These are phyloP conservation scores for Pammene fasciana DNA, from an alignment of 2,888 invertebrate genomes.

Conservation along the genomic window DNA sequence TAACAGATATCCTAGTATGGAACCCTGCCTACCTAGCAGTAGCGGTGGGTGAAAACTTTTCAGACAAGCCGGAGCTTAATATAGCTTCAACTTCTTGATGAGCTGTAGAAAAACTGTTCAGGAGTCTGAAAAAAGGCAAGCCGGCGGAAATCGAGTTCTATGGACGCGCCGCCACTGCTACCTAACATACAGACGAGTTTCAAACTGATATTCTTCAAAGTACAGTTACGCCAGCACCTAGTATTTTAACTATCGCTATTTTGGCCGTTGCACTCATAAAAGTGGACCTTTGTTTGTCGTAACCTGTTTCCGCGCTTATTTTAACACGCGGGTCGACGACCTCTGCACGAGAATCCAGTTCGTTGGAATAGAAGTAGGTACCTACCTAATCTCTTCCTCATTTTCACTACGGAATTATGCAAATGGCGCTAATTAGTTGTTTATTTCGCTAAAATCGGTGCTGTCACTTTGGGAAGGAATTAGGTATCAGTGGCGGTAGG, in stretches of 20 bases:
- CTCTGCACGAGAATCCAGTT: slow-evolving; percentile 34
- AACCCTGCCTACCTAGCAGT: too few species aligned
- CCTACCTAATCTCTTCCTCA: too few species aligned
- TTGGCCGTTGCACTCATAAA: slow-evolving; percentile 39
- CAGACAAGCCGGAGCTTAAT: too few species aligned
- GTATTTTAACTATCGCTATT: slow-evolving; percentile 26
- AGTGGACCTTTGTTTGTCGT: slow-evolving; percentile 34
- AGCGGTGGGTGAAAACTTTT: too few species aligned
- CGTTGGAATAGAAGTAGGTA: slow-evolving; percentile 1
- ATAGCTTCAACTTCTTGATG: too few species aligned
- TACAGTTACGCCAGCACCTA: slow-evolving; percentile 4
- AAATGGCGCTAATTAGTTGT: slow-evolving; percentile 31
- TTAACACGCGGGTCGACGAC: slow-evolving; percentile 44
- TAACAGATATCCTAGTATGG: too few species aligned
- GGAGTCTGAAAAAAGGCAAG: too few species aligned
- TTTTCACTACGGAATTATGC: slow-evolving; percentile 25
- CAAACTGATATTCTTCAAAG: neutral
- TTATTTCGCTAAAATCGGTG: slow-evolving; percentile 23
- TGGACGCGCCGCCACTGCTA: too few species aligned
- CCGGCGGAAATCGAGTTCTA: too few species aligned
- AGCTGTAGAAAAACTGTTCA: too few species aligned
- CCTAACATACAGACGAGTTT: too few species aligned
- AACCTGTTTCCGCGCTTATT: slow-evolving; percentile 42
- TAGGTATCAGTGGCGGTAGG: too few species aligned
- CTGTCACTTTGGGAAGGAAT: neutral